Percentiles rank a stretch among this genome's conserved stretches.
Conservation (phyloP, 2,888 invertebrate genomes). For the Phortica magna region DNA sequence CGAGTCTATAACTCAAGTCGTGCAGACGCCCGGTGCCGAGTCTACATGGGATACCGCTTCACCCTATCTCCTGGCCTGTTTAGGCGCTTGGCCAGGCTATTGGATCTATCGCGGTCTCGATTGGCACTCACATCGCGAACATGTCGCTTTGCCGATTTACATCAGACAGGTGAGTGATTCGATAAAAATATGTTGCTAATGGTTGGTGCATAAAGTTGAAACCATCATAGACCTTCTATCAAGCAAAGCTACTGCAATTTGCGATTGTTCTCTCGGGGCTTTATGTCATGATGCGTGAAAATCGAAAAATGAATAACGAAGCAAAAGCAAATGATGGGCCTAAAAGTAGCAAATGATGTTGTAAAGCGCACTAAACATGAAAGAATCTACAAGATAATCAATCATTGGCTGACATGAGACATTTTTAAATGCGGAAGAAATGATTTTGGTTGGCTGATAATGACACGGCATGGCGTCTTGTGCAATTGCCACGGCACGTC, state of each 20-base stretch:
- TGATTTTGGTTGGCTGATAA: too few relatives aligned
- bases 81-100: conserved; percentile 65
- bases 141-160: conserved; percentile 58
- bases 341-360: neutral
- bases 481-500: too few relatives aligned
- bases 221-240: conserved; percentile 61
- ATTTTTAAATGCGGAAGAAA: too few relatives aligned
- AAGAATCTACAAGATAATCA: too few relatives aligned
- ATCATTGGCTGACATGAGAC: too few relatives aligned
- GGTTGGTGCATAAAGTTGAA: too few relatives aligned
- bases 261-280: conserved; percentile 60
- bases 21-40: conserved; percentile 55
- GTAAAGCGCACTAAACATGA: neutral
- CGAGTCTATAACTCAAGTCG: conserved; percentile 55
- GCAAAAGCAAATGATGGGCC: neutral
- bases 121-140: conserved; percentile 56
- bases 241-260: conserved; percentile 63
- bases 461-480: too few relatives aligned
- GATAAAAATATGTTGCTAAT: too few relatives aligned
- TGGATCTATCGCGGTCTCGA: conserved; percentile 65
- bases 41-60: conserved; percentile 50
- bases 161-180: conserved; percentile 57
- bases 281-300: conserved; percentile 46
- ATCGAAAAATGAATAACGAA: neutral
- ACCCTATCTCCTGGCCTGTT: conserved; percentile 57